Base-by-base conservation (phyloP, 2,888 invertebrate species). In the Lapara coniferarum region DNA sequence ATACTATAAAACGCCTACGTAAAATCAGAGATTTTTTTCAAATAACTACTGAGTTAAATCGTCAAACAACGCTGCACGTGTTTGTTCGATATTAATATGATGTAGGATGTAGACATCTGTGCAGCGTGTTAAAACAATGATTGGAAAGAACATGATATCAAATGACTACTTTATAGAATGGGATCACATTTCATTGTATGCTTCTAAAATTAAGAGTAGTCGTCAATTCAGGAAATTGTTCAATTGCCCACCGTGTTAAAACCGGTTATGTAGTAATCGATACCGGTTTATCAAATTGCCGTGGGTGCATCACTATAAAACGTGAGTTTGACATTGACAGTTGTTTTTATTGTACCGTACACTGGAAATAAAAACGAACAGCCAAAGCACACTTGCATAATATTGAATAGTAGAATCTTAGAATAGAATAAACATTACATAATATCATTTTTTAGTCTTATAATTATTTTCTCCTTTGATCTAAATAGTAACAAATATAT, bases 171-270 rank as follows among this genome's bases (percentile, higher is more conserved):
- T 13, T 46, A 49, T 19, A 49, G 49, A 63, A 13, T 13, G 13
- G 4, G 46, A 63, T 63, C 13, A 63, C 6, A 19, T 49, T 59
- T 59, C 63, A 63, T 46, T 63, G 63, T 63, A 19, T 63, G 49
- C 63, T 46, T 49, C 49, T 49, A 63, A 63, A 63, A 63, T 63
- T 49, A 63, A 63, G 63, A 63, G 63, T 63, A 63, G 49, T 63
- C 59, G 46, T 63, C 63, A 49, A 63, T 63, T 63, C 63, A 63
- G 63, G 63, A 63, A 49, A 63, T 63, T 63, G 63, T 63, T 49
- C 63, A 63, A 63, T 63, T 63, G 63, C n/a, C 19, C 19, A 13
- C 49, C 63, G 19, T 49, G 63, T 19, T 49, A 63, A 63, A 63
- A 63, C 63, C 63, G 63, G 63, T 63, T 63, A 63, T 19, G 46